A percentile compares a stretch with the other conserved stretches of the same genome.
phyloP scores from a whole-genome alignment of 2,797 vertebrate genomes.

The Microcaecilia unicolor region DNA sequence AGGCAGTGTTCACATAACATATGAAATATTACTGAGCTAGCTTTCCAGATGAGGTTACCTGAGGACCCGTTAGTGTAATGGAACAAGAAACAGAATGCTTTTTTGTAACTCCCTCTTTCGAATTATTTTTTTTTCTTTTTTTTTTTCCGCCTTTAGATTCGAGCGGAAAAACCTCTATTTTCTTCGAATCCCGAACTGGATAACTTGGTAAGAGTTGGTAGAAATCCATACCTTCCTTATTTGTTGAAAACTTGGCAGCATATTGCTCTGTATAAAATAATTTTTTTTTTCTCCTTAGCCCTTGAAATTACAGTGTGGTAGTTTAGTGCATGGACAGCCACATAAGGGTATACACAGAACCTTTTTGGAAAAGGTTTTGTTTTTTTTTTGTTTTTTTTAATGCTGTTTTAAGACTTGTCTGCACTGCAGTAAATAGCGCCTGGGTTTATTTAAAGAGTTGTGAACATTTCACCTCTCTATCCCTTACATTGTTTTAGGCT shows the following conservation, averaged over 20 bases:
- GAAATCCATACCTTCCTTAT: constrained; percentile 8
- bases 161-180: constrained; percentile 96
- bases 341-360: constrained; percentile 2
- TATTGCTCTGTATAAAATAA: neutral
- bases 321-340: constrained; percentile 23
- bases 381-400: no score
- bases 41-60: constrained; percentile 29
- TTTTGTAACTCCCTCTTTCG: constrained; percentile 36
- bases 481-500: neutral
- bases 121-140: constrained; percentile 24
- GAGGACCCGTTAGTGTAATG: constrained; percentile 34
- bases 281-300: neutral
- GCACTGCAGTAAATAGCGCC: constrained; percentile 40
- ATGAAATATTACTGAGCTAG: constrained; percentile 18
- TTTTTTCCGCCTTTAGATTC: constrained; percentile 72
- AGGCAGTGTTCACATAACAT: constrained; percentile 24
- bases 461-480: constrained; percentile 24
- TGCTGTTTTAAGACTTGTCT: constrained; percentile 49
- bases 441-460: constrained; percentile 48
- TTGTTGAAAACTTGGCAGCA: no score
- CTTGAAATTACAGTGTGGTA: constrained; percentile 4
- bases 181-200: constrained; percentile 97
- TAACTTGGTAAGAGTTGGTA: constrained; percentile 83
- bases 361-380: constrained; percentile 34
- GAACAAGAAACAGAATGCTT: constrained; percentile 34